A percentile compares a stretch with the other conserved stretches of the same genome.
phyloP scores from a whole-genome alignment of 2,888 invertebrate species.

The Epistrophella euchroma region DNA sequence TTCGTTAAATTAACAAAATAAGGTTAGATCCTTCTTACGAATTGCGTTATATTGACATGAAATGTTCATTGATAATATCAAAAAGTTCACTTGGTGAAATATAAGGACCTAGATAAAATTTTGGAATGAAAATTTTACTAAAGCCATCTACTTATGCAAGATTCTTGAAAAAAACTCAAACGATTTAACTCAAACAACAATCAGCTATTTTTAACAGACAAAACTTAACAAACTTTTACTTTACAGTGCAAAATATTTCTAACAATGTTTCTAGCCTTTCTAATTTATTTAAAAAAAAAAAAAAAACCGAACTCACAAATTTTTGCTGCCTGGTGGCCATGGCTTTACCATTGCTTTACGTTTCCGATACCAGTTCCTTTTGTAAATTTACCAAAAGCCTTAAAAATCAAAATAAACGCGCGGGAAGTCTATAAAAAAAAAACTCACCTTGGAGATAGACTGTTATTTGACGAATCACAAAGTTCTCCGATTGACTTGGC shows the following conservation, averaged over 20 bases:
- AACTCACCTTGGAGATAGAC: constrained; percentile 78
- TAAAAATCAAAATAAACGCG: constrained; percentile 10
- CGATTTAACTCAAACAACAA: neutral
- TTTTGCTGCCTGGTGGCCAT: constrained; percentile 50
- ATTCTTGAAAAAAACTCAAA: neutral
- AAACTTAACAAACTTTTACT: neutral
- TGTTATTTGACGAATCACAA: constrained; percentile 85
- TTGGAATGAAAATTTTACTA: too few species aligned
- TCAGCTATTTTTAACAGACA: neutral
- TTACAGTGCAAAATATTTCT: neutral
- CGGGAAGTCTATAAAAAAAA: constrained; percentile 1
- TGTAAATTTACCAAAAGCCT: constrained; percentile 24
- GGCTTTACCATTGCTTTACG: constrained; percentile 46
- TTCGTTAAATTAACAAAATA: too few species aligned
- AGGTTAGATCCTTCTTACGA: too few species aligned
- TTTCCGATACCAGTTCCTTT: constrained; percentile 40
- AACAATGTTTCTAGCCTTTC: neutral
- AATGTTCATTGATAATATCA: too few species aligned
- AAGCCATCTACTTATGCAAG: too few species aligned
- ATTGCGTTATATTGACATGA: too few species aligned
- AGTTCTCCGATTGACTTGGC: constrained; percentile 89
- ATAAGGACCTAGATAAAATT: too few species aligned
- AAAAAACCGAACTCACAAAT: constrained; percentile 50
- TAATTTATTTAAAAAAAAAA: neutral
- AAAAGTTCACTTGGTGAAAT: too few species aligned